phyloP scores from a whole-genome alignment of 2,888 invertebrate species.

The Drosophila differens region DNA sequence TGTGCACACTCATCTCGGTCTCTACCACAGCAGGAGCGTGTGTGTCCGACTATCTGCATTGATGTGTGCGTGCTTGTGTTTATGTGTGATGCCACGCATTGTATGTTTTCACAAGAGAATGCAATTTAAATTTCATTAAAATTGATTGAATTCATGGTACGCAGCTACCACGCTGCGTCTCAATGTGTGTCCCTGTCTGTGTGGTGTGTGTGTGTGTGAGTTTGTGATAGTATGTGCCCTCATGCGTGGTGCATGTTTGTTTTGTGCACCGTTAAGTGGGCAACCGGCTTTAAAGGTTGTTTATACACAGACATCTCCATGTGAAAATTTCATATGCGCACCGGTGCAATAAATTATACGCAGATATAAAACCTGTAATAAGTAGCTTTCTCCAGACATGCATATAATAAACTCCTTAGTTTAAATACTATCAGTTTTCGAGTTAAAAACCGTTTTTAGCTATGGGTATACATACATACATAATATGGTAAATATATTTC shows the following conservation, averaged over 20 bases:
- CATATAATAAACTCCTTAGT: background rate
- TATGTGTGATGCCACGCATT: slow-evolving; percentile 49
- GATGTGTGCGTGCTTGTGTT: slow-evolving; percentile 20
- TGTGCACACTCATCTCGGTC: slow-evolving; percentile 45
- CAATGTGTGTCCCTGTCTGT: slow-evolving; percentile 16
- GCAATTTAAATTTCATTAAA: slow-evolving; percentile 83
- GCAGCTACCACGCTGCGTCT: slow-evolving; percentile 46
- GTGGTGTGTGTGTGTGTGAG: slow-evolving; percentile 2
- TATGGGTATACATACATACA: slow-evolving; percentile 17
- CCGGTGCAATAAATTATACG: background rate
- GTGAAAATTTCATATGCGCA: slow-evolving; percentile 11
- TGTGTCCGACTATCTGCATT: slow-evolving; percentile 28
- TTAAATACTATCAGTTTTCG: background rate
- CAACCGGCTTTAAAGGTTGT: slow-evolving; percentile 49
- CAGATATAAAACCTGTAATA: slow-evolving; percentile 3
- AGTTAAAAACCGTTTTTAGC: background rate
- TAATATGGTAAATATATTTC: slow-evolving; percentile 20
- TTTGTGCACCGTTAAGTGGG: slow-evolving; percentile 66
- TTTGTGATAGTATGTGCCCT: slow-evolving; percentile 8
- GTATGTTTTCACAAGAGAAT: slow-evolving; percentile 79
- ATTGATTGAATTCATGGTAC: slow-evolving; percentile 82
- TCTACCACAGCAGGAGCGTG: slow-evolving; percentile 10
- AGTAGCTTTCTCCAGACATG: background rate
- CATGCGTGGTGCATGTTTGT: slow-evolving; percentile 35
- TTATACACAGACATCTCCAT: slow-evolving; percentile 46